These are phyloP conservation scores for Lycaena phlaeas DNA, from an alignment of 2,888 invertebrate species.

Conservation along the genomic window DNA sequence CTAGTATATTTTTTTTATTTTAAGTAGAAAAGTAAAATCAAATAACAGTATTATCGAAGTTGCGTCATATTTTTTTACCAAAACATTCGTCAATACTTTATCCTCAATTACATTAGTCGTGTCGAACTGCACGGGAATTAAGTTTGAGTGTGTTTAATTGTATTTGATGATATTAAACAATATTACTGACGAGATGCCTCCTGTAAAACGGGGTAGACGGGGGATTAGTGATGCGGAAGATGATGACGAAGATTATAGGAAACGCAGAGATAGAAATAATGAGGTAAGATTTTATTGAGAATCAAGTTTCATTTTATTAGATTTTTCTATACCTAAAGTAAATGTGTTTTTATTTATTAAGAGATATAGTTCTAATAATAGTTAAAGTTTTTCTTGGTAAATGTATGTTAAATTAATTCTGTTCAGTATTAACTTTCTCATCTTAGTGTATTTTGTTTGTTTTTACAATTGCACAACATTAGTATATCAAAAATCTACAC, in stretches of 20 bases:
- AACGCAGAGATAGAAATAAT: conserved; percentile 84
- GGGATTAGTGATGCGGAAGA: conserved; percentile 76
- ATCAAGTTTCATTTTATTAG: too few relatives aligned
- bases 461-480: too few relatives aligned
- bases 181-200: conserved; percentile 50
- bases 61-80: conserved; percentile 5
- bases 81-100: neutral
- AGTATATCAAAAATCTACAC: too few relatives aligned
- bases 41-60: neutral
- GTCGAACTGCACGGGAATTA: neutral
- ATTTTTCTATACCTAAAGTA: too few relatives aligned
- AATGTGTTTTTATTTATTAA: too few relatives aligned
- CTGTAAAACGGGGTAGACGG: conserved; percentile 48
- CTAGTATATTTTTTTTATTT: too few relatives aligned
- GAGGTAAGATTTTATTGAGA: conserved; percentile 67
- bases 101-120: neutral
- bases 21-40: too few relatives aligned
- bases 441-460: too few relatives aligned
- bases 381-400: too few relatives aligned
- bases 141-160: conserved; percentile 9
- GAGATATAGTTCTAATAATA: too few relatives aligned
- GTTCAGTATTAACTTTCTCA: too few relatives aligned
- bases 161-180: conserved; percentile 56
- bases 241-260: conserved; percentile 81
- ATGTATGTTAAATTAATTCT: too few relatives aligned